Conservation (phyloP, 2,888 invertebrate species). For the Rosalia funebris region DNA sequence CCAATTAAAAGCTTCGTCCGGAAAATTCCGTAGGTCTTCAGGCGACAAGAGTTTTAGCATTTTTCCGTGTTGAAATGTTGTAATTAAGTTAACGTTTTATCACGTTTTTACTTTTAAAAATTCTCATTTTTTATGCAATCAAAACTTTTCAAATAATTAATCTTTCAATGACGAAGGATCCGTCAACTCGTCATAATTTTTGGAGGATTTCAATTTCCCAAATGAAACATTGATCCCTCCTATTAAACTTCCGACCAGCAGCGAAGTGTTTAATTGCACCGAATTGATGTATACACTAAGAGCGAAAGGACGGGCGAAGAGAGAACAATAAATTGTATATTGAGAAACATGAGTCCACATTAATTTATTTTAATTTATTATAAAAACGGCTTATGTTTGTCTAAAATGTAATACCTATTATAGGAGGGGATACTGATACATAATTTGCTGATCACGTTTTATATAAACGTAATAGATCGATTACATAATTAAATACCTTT, state of each 20-base stretch:
- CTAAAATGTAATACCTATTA: too few relatives aligned
- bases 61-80: slow-evolving; percentile 24
- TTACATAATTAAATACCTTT: too few relatives aligned
- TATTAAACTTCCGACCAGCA: slow-evolving; percentile 10
- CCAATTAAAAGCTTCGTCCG: slow-evolving; percentile 30
- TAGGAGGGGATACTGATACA: too few relatives aligned
- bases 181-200: slow-evolving; percentile 21
- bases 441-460: too few relatives aligned
- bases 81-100: slow-evolving; percentile 28
- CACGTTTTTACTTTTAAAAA: slow-evolving; percentile 23
- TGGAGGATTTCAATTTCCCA: slow-evolving; percentile 1
- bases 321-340: too few relatives aligned
- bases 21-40: slow-evolving; percentile 23
- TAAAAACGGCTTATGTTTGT: too few relatives aligned
- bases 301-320: too few relatives aligned
- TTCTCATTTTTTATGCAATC: slow-evolving; percentile 27
- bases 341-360: too few relatives aligned
- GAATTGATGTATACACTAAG: background rate
- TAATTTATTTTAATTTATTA: too few relatives aligned
- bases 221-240: slow-evolving; percentile 18
- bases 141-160: slow-evolving; percentile 28
- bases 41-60: slow-evolving; percentile 14
- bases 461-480: too few relatives aligned
- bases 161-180: slow-evolving; percentile 21
- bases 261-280: background rate